Evolutionary conservation across 1,140 invertebrate genomes (phyloP), one percentile per base, ranked within the genome.

Genomic region (Aphis gossypii): DNA sequence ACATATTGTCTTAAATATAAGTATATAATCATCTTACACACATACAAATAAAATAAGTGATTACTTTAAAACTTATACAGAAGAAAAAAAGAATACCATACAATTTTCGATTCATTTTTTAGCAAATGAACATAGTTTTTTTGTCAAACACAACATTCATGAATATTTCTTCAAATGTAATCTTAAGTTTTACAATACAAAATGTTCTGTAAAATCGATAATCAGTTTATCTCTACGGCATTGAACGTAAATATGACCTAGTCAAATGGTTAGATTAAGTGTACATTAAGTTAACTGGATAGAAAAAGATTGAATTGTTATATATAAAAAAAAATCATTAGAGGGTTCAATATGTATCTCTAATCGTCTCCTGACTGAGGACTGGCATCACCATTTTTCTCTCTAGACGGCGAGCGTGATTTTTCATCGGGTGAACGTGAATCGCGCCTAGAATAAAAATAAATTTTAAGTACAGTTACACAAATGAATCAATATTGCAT

Each of bases 301-400:
- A 93, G 92, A 93, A 93, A 93, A 93, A 86, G 38, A 86, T 51
- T 93, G 48, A 84, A 86, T 54, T 84, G 68, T 92, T 76, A 48
- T 51, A 93, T n/a, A 86, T 54, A 93, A 93, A 93, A 35, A 14
- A 68, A 21, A 90, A 48, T 82, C n/a, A 86, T 41, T 93, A 54
- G n/a, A 93, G 82, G 82, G 86, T 93, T 84, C 82, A 93, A 93
- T 38, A 20, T 93, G 25, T 44, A 54, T 54, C 76, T 56, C 51
- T 93, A 93, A 86, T 93, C 92, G n/a, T 93, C 92, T 86, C 48
- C 92, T 56, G 92, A 93, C 56, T 93, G 92, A n/a, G 92, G 92
- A 83, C 92, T 93, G 92, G 92, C 92, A 93, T 93, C 92, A 86
- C 92, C 92, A 93, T 93, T 93, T 44, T 93, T 93, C 18, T 93